A percentile compares a stretch with the other conserved stretches of the same genome.
Conservation (phyloP, 2,888 invertebrate species). For the Pelosia muscerda region DNA sequence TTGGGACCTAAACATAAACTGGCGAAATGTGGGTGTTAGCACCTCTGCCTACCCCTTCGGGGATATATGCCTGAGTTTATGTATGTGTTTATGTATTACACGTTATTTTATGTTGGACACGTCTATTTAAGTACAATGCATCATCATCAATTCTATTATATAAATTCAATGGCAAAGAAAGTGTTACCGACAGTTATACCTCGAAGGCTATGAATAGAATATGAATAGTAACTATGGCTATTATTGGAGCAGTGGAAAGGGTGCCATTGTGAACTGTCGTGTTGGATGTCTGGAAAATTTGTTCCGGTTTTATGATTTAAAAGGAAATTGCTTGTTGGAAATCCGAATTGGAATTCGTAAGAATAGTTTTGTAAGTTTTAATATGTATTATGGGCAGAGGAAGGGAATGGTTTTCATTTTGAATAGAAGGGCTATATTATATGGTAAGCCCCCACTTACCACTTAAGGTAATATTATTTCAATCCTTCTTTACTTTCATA, state of each 20-base stretch:
- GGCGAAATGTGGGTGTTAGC: too few relatives aligned
- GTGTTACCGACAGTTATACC: slow-evolving; percentile 3
- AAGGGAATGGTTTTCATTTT: not conserved
- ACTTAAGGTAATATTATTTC: too few relatives aligned
- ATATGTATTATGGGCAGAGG: not conserved
- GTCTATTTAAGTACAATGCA: not conserved
- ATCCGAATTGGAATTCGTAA: not conserved
- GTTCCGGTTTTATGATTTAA: slow-evolving; percentile 13
- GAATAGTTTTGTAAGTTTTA: not conserved
- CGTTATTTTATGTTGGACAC: too few relatives aligned
- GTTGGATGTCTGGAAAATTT: slow-evolving; percentile 19
- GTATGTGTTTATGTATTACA: too few relatives aligned
- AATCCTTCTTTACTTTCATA: too few relatives aligned
- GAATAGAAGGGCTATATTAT: too few relatives aligned
- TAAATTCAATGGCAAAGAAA: not conserved
- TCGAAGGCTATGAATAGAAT: not conserved
- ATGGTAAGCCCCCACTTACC: too few relatives aligned
- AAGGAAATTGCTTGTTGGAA: not conserved
- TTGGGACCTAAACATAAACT: too few relatives aligned
- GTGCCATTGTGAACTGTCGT: slow-evolving; percentile 21
- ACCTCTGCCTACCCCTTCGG: too few relatives aligned
- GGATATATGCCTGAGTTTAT: too few relatives aligned
- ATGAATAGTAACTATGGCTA: not conserved
- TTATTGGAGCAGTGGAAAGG: slow-evolving; percentile 23
- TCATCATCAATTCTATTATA: not conserved